A percentile compares a stretch with the other conserved stretches of the same genome.
These are phyloP conservation scores for Bostrychus sinensis DNA, from an alignment of 2,113 vertebrate species.

Conservation along the genomic window DNA sequence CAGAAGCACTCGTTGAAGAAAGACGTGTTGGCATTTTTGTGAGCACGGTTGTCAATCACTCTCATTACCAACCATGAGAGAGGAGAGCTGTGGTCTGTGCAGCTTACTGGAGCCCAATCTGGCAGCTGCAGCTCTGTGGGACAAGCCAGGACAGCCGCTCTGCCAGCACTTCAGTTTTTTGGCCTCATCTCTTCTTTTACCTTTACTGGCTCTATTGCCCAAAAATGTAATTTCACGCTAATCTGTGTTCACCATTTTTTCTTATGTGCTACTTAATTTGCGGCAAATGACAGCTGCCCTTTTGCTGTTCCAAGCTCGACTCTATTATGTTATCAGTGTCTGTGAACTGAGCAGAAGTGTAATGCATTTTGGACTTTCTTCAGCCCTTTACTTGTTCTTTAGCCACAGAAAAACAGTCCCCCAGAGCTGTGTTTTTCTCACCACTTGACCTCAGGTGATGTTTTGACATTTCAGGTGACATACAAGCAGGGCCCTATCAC, in stretches of 20 bases:
- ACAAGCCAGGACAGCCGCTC: conserved; percentile 49
- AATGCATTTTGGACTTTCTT: conserved; percentile 3
- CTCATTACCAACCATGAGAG: conserved; percentile 69
- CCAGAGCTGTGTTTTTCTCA: conserved; percentile 1
- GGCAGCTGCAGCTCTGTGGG: conserved; percentile 47
- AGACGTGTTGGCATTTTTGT: conserved; percentile 50
- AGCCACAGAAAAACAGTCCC: not conserved
- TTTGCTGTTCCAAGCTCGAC: conserved; percentile 28
- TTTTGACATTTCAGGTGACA: not conserved
- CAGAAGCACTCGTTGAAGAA: no score
- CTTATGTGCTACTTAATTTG: conserved; percentile 46
- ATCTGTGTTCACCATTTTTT: conserved; percentile 41
- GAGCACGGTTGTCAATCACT: conserved; percentile 62
- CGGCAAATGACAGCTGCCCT: conserved; percentile 28
- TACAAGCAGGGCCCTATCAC: not conserved
- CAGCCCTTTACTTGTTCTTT: conserved; percentile 6
- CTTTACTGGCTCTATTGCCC: conserved; percentile 18
- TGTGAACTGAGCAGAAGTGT: conserved; percentile 14
- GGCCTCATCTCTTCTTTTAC: conserved; percentile 20
- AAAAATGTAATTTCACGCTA: conserved; percentile 41
- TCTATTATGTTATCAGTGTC: conserved; percentile 20
- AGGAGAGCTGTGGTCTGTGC: conserved; percentile 56
- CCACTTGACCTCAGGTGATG: not conserved
- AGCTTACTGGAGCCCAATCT: conserved; percentile 56
- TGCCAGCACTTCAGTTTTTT: conserved; percentile 36